Evolutionary conservation across 2,888 invertebrate species (phyloP), one percentile per base, ranked within the genome.

Genomic region (Dicyrtoma fusca): DNA sequence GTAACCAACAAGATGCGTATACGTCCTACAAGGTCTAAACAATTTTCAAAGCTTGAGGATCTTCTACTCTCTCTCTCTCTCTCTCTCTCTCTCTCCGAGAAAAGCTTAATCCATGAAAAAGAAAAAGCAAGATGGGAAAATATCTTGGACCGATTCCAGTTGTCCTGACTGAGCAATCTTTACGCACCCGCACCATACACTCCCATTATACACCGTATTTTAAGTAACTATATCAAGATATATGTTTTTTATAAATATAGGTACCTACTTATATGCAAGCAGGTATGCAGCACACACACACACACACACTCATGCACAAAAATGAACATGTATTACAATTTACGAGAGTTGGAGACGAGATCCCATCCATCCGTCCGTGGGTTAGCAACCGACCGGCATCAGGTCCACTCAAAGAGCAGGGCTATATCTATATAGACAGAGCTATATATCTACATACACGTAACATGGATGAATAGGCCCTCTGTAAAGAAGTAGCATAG

Each of bases 371-470:
- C 47, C 61, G 25, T 61, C 42, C 53, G 57, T 51, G 51, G 66
- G 57, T 57, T 49, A 63, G 49, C 55, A 63, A 72, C 66, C 65
- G 73, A 76, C 34, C 34, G 34, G 34, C 76, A 76, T 73, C 74
- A 74, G 73, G 76, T 72, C 75, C 76, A 74, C 76, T 76, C 74
- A 76, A 76, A 34, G 34, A 8, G 34, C 34, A 34, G 8, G n/a
- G 34, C 34, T 5, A 34, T 34, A 34, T 8, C n/a, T 8, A 34
- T 34, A 34, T 8, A 34, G 3, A 8, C 34, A 34, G 34, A 34
- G 34, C 34, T 34, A 34, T 34, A 34, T 8, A 34, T 5, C 34
- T 34, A n/a, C n/a, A n/a, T n/a, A n/a, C n/a, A n/a, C n/a, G n/a
- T n/a, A n/a, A n/a, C n/a, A n/a, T n/a, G n/a, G n/a, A n/a, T n/a